Evolutionary conservation across 1,140 invertebrate species (phyloP).

Genomic region (Diprion similis): DNA sequence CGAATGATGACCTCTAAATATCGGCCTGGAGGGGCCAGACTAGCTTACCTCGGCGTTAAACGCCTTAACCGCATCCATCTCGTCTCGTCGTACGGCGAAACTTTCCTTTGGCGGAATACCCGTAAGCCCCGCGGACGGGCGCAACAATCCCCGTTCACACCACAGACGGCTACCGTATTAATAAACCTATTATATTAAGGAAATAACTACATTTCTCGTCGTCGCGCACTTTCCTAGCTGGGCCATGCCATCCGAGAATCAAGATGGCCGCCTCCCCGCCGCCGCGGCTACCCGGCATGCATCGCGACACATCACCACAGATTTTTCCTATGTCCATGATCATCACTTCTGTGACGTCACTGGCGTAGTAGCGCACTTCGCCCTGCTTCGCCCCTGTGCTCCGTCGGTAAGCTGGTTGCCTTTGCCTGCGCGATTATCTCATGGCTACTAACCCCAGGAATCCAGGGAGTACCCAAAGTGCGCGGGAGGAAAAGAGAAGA

Average conservation of each 20-base stretch:
- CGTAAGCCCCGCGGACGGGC: constrained; percentile 32
- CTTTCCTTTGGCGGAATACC: constrained; percentile 18
- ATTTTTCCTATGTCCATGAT: neutral
- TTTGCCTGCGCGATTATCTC: neutral
- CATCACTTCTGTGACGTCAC: neutral
- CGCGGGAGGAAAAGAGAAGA: neutral
- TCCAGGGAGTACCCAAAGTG: neutral
- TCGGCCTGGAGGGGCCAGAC: constrained; percentile 16
- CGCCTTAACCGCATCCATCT: constrained; percentile 71
- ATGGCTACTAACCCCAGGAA: neutral
- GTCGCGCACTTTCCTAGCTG: constrained; percentile 36
- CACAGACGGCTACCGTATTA: constrained; percentile 24
- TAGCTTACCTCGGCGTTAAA: constrained; percentile 71
- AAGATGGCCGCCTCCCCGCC: constrained; percentile 49
- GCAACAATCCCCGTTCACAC: constrained; percentile 36
- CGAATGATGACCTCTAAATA: constrained; percentile 46
- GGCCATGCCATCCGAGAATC: constrained; percentile 55
- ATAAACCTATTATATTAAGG: neutral
- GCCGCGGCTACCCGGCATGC: constrained; percentile 50
- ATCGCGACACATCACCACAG: constrained; percentile 31
- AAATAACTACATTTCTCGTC: constrained; percentile 29
- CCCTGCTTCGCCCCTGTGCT: neutral
- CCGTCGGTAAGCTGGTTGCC: neutral
- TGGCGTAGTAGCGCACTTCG: neutral
- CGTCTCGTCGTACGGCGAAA: constrained; percentile 12